Percentiles rank a stretch among this genome's conserved stretches.
Conservation (phyloP, 2,113 vertebrate genomes). For the Zosterops lateralis region DNA sequence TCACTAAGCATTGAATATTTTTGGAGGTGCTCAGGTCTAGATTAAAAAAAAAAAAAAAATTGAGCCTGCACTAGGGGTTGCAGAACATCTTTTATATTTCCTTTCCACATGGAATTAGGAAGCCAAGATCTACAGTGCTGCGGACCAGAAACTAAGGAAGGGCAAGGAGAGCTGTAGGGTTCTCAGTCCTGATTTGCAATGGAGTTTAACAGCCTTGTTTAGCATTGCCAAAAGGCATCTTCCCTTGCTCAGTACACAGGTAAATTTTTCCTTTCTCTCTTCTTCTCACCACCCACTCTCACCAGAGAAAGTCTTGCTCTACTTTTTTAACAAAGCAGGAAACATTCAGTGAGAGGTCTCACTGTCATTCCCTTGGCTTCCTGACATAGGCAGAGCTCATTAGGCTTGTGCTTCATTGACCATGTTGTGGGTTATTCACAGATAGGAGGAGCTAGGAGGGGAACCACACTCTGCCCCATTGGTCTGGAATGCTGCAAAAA, state of each 20-base stretch:
- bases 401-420: not conserved
- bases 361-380: not conserved
- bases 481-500: not conserved
- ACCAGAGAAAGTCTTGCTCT: not conserved
- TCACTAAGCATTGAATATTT: not conserved
- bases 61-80: not conserved
- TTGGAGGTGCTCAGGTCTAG: not conserved
- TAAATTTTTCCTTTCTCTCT: not conserved
- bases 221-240: not conserved
- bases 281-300: not conserved
- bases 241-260: not conserved
- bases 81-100: not conserved
- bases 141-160: not conserved
- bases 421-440: not conserved
- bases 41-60: not conserved
- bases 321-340: not conserved
- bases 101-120: not conserved
- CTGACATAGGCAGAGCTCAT: not conserved
- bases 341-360: rapidly evolving
- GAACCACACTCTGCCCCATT: not conserved
- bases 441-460: not conserved
- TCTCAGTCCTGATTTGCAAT: not conserved
- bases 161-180: not conserved
- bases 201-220: not conserved
- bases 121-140: not conserved